Percentiles rank a stretch among this genome's conserved stretches.
These are phyloP conservation scores for Popillia japonica DNA, from an alignment of 1,140 invertebrate species.

Conservation along the genomic window DNA sequence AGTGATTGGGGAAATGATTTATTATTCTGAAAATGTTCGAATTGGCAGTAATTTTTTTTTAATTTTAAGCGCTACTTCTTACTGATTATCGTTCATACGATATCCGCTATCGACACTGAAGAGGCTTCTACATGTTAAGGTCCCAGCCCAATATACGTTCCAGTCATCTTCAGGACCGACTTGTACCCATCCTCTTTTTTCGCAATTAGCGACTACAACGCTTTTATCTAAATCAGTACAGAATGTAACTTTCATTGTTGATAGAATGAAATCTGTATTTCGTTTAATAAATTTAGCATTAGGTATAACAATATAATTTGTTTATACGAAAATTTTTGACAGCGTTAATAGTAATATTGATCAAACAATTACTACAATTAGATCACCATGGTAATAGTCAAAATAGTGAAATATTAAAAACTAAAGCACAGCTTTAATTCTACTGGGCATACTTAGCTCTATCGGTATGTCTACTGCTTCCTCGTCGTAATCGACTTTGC, in stretches of 20 bases:
- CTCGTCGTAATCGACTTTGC: too few relatives aligned
- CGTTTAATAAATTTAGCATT: slow-evolving; percentile 30
- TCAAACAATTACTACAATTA: neutral
- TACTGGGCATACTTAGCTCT: too few relatives aligned
- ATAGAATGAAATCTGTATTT: slow-evolving; percentile 23
- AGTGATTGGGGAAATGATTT: slow-evolving; percentile 94
- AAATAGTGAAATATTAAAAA: too few relatives aligned
- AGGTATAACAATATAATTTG: too few relatives aligned
- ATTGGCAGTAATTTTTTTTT: neutral
- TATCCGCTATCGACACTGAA: slow-evolving; percentile 94
- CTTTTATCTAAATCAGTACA: slow-evolving; percentile 95
- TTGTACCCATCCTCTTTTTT: slow-evolving; percentile 90
- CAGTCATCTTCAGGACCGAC: slow-evolving; percentile 93
- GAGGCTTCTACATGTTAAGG: slow-evolving; percentile 86
- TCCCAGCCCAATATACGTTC: slow-evolving; percentile 97
- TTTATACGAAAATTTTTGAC: slow-evolving; percentile 36
- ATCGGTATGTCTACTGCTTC: too few relatives aligned
- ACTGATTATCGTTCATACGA: slow-evolving; percentile 91
- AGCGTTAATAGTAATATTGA: neutral
- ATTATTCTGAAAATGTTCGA: slow-evolving; percentile 68
- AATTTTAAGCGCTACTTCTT: slow-evolving; percentile 54
- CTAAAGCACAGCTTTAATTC: too few relatives aligned
- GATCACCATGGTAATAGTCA: neutral
- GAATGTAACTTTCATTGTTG: slow-evolving; percentile 74
- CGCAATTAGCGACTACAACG: slow-evolving; percentile 93